Base-by-base conservation (phyloP, 2,797 vertebrate genomes). In the Chelon auratus region DNA sequence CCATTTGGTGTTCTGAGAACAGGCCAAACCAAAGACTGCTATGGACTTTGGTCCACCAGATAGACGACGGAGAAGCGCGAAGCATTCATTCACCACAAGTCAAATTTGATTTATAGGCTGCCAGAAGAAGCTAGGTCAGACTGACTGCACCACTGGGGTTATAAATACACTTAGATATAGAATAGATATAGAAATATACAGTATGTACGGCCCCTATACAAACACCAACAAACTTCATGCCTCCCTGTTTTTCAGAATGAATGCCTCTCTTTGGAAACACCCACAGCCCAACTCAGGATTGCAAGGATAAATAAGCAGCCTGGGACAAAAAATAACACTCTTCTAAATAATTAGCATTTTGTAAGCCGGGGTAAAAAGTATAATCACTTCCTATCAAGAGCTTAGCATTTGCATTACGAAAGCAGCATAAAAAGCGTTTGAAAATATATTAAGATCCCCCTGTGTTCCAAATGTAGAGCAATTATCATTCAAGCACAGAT, bases 21-120 rank as follows among this genome's bases (percentile, higher is more conserved):
- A 13, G 47, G 70, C 90, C 87, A 88, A 91, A 84, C 84, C 78
- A 75, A 74, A 78, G 58, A 58, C 75, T 75, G 64, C 69, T 71
- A 40, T 14, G 62, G 68, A 61, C 61, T 5, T 33, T 8, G 30
- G 30, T 8, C 30, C 30, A 61, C 42, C 4, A 51, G 77, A 67
- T 7, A 56, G 56, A 78, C 66, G 58, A 77, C 13, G 0, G 51
- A 80, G 58, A 77, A 68, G 68, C 13, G 12, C 30, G 30, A 33
- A 33, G 30, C 30, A 56, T 55, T 81, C 40, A 79, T 72, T 72
- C 2, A 60, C 82, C 80, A 15, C 81, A 85, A 87, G 89, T 79
- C 73, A 51, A 33, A 51, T 24, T 65, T 22, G 8, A 72, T 68
- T 68, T 61, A 71, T 9, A 68, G 76, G 56, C 40, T 59, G 70